These are phyloP conservation scores for Eubucco bourcierii DNA, from an alignment of 2,113 vertebrate genomes.

Conservation along the genomic window DNA sequence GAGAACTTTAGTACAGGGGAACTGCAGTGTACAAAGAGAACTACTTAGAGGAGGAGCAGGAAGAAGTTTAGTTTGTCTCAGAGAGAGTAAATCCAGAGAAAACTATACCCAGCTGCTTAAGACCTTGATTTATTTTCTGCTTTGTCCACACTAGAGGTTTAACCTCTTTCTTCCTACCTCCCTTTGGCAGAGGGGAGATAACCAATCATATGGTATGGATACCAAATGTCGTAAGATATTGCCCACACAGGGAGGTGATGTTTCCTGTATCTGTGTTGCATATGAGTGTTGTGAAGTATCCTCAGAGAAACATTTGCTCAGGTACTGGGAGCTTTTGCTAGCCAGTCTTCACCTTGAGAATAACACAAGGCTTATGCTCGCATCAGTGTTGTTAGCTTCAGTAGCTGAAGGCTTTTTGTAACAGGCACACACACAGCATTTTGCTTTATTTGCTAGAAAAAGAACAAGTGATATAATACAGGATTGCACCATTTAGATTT, in stretches of 20 bases:
- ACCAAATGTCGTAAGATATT: neutral
- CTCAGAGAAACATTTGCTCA: neutral
- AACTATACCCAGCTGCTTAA: neutral
- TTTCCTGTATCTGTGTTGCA: neutral
- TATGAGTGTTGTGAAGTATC: neutral
- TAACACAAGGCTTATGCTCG: neutral
- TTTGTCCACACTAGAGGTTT: neutral
- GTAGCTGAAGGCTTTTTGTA: neutral
- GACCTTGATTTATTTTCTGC: neutral
- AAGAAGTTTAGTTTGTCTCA: neutral
- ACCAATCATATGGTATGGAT: too few species aligned
- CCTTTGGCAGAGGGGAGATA: neutral
- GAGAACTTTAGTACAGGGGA: neutral
- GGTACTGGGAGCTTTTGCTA: neutral
- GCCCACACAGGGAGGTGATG: neutral
- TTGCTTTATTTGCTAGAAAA: neutral
- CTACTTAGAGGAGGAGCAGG: neutral
- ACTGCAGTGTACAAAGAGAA: neutral
- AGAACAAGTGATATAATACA: neutral
- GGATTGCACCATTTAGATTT: neutral
- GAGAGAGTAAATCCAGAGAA: neutral
- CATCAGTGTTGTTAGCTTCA: neutral
- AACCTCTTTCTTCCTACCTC: neutral
- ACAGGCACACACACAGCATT: rapidly evolving
- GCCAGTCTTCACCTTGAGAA: neutral